phyloP scores from a whole-genome alignment of 2,113 vertebrate genomes.

The Oostethus manadensis region DNA sequence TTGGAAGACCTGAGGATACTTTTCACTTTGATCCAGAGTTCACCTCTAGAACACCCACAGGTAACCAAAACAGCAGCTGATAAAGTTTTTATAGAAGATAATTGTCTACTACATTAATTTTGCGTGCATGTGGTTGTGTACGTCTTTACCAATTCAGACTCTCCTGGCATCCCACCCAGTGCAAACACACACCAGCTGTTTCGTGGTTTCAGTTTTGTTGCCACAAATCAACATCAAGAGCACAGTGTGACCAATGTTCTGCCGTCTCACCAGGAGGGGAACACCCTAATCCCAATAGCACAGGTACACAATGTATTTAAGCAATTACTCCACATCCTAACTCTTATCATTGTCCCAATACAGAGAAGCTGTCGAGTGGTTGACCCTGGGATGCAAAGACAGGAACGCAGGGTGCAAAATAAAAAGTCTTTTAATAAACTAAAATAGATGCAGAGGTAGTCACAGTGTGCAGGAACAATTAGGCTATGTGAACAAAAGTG shows the following conservation, averaged over 20 bases:
- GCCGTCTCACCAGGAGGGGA: conserved; percentile 50
- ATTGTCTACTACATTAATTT: neutral
- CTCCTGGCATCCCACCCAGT: conserved; percentile 90
- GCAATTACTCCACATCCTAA: neutral
- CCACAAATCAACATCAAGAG: conserved; percentile 83
- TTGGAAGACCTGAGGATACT: conserved; percentile 92
- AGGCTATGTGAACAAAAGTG: too few relatives aligned
- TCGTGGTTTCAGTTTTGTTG: conserved; percentile 93
- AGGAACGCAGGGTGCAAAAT: too few relatives aligned
- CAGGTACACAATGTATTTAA: conserved; percentile 70
- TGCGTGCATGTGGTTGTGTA: conserved; percentile 5
- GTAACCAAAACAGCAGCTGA: conserved; percentile 53
- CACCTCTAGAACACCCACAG: conserved; percentile 91
- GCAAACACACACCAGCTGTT: conserved; percentile 92
- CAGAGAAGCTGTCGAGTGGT: too few relatives aligned
- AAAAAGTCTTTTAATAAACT: too few relatives aligned
- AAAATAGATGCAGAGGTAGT: too few relatives aligned
- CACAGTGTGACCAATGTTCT: conserved; percentile 41
- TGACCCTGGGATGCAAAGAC: too few relatives aligned
- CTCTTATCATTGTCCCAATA: too few relatives aligned
- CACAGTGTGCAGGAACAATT: too few relatives aligned
- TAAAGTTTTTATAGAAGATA: neutral
- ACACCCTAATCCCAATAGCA: conserved; percentile 81
- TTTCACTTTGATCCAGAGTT: conserved; percentile 97
- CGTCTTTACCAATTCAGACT: conserved; percentile 73